Evolutionary conservation across 2,113 vertebrate genomes (phyloP).

Genomic region (Macrotus californicus): DNA sequence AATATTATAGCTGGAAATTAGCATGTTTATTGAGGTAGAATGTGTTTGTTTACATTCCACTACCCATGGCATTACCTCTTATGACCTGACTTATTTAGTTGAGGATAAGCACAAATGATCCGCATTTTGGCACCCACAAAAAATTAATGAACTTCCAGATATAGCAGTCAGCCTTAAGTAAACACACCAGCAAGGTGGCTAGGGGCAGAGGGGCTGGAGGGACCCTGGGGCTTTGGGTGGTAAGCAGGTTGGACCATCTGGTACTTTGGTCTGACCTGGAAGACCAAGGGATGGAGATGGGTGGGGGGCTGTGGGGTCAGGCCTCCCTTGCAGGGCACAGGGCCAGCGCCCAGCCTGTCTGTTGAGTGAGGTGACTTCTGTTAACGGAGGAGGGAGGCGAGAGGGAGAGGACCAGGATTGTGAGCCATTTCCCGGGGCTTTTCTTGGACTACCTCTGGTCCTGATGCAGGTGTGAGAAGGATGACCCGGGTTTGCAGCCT

Average conservation of each 20-base stretch:
- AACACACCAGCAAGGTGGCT: conserved; percentile 29
- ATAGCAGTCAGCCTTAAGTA: conserved; percentile 73
- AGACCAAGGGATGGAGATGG: background rate
- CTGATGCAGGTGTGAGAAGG: background rate
- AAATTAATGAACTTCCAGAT: conserved; percentile 78
- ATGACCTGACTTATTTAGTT: conserved; percentile 84
- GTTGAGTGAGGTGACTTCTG: background rate
- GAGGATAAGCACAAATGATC: conserved; percentile 78
- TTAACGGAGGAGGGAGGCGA: background rate
- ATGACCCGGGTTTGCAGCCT: background rate
- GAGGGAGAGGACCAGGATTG: background rate
- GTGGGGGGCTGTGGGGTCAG: too few species aligned
- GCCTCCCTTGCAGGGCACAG: background rate
- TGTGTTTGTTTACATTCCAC: conserved; percentile 90
- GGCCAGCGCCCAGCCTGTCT: background rate
- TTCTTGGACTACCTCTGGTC: background rate
- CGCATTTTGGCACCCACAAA: conserved; percentile 66
- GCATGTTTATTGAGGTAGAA: conserved; percentile 92
- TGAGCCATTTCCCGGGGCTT: background rate
- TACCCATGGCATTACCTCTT: conserved; percentile 88
- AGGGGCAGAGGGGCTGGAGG: background rate
- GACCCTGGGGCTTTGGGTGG: background rate
- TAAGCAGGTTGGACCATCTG: background rate
- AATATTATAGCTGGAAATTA: conserved; percentile 90
- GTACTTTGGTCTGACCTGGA: background rate